Evolutionary conservation across 2,797 vertebrate genomes (phyloP), one percentile per base, ranked within the genome.

Genomic region (Podarcis siculus): DNA sequence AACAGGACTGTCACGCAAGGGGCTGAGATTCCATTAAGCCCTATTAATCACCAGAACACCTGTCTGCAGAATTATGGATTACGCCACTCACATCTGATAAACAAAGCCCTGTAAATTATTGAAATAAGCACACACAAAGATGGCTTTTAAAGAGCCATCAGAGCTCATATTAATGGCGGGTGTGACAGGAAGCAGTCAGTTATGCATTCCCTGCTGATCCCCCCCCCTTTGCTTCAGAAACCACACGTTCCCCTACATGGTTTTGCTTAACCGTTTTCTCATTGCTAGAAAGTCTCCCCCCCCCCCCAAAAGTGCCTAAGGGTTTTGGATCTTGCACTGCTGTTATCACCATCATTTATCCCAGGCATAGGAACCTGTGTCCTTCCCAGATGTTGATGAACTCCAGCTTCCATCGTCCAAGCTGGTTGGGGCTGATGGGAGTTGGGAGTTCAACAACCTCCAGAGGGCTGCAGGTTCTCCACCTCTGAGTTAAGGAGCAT

Each of bases 21-120:
- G 42, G 25, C n/a, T 67, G 78, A 87, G 79, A 79, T 72, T 12
- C 69, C 1, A 1, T 87, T 83, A 91, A 89, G 37, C 45, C 9
- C 73, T 77, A 88, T 92, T 82, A 87, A 73, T 90, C 58, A 85
- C 3, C 6, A 49, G 76, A 91, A 81, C 66, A 89, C 49, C 42
- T 91, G 80, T 82, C 87, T 77, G 76, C 86, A 21, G 37, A 86
- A 89, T 61, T 80, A 89, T 0, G 27, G 87, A 91, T 91, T 82
- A 66, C 17, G 61, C 85, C 72, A 79, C 79, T 82, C 76, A 87
- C 72, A 81, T 32, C 83, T 85, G 58, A 78, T 88, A 90, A 92
- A 87, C 76, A 91, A 87, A 92, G 55, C 0, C n/a, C 39, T 75
- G 58, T 21, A 86, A 61, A 87, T 79, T 87, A 89, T 82, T 86